phyloP scores from a whole-genome alignment of 2,113 vertebrate genomes.

The Rhynchopsitta pachyrhyncha region DNA sequence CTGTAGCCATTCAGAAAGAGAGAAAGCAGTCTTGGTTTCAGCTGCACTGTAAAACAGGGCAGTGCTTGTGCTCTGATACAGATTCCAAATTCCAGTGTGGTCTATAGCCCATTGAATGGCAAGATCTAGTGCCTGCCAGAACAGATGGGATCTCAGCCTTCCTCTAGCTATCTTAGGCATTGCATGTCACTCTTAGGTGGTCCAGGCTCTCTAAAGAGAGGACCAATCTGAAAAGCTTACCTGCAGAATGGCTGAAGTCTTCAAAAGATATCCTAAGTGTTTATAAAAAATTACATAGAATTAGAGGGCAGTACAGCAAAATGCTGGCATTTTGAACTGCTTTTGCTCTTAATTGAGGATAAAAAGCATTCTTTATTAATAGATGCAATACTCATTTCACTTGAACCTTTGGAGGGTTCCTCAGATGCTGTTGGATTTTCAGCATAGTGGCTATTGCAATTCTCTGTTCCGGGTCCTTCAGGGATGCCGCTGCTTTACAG shows the following conservation, averaged over 20 bases:
- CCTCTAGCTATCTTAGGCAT: not conserved
- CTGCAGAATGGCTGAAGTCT: not conserved
- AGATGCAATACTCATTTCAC: not conserved
- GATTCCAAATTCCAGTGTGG: conserved; percentile 22
- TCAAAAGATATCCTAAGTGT: not conserved
- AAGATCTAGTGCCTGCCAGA: not conserved
- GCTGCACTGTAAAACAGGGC: conserved; percentile 19
- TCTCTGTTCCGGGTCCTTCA: rapidly evolving
- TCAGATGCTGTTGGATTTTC: not conserved
- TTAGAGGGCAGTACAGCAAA: not conserved
- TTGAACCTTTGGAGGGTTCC: not conserved
- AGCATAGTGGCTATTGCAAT: not conserved
- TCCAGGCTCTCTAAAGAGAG: not conserved
- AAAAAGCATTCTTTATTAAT: not conserved
- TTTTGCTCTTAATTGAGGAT: not conserved
- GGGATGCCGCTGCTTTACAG: not conserved
- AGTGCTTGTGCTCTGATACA: conserved; percentile 23
- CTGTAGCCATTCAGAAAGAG: conserved; percentile 4
- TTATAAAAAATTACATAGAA: not conserved
- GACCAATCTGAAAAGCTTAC: not conserved
- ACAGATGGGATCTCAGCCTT: conserved; percentile 34
- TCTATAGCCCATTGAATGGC: not conserved
- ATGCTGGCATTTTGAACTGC: not conserved
- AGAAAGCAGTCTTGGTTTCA: not conserved
- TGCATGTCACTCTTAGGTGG: not conserved